Conservation (phyloP, 2,113 vertebrate species). For the Labeo rohita region DNA sequence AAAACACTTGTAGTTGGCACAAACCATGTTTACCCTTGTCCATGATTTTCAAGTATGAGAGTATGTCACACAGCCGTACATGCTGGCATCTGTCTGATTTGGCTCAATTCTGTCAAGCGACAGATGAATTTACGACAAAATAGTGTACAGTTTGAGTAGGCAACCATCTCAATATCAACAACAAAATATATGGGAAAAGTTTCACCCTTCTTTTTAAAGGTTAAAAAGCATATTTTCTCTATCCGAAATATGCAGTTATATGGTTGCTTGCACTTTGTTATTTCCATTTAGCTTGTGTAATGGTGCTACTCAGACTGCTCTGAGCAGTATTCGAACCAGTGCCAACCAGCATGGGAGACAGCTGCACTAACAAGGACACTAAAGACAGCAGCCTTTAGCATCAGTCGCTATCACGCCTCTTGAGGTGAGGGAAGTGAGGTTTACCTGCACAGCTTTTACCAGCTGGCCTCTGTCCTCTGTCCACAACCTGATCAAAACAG, state of each 20-base stretch:
- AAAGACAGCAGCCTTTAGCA: background rate
- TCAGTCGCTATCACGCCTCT: background rate
- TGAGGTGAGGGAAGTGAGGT: background rate
- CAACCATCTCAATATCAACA: background rate
- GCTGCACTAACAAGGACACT: background rate
- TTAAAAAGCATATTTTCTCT: background rate
- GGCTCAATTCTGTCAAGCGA: background rate
- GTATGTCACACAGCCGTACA: slow-evolving; percentile 2
- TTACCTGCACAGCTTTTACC: background rate
- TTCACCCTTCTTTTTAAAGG: background rate
- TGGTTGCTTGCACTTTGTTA: background rate
- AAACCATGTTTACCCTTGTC: slow-evolving; percentile 22
- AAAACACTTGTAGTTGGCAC: slow-evolving; percentile 30
- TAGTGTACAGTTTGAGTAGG: background rate
- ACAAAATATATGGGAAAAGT: background rate
- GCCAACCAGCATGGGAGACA: background rate
- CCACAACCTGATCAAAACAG: background rate
- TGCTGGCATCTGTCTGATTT: background rate
- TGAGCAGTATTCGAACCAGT: background rate
- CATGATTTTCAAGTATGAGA: slow-evolving; percentile 14
- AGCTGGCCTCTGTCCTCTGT: background rate
- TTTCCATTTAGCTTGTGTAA: background rate
- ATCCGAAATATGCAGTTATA: background rate
- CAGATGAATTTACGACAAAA: background rate
- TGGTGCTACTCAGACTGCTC: background rate